A percentile compares a stretch with the other conserved stretches of the same genome.
Conservation (phyloP, 2,888 invertebrate genomes). For the Aricia artaxerxes region DNA sequence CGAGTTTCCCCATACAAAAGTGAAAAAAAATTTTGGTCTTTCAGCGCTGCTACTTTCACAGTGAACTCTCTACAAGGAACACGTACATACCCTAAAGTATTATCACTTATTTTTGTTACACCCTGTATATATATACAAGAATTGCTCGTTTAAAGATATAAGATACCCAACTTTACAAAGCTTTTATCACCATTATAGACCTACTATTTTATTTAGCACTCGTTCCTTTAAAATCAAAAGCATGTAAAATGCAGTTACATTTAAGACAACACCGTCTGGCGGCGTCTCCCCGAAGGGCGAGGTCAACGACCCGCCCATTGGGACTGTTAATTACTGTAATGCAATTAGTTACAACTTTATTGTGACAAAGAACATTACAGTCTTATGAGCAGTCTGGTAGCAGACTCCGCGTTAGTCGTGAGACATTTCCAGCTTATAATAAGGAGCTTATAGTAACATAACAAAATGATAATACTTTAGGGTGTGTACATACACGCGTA, state of each 20-base stretch:
- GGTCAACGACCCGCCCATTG: conserved; percentile 17
- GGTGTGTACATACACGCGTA: too few relatives aligned
- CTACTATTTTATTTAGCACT: not conserved
- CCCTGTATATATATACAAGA: too few relatives aligned
- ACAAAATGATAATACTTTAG: too few relatives aligned
- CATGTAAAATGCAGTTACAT: not conserved
- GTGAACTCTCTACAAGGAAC: too few relatives aligned
- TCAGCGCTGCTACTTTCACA: too few relatives aligned
- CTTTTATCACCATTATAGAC: not conserved
- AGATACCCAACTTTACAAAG: too few relatives aligned
- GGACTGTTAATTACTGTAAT: conserved; percentile 26
- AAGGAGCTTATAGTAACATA: not conserved
- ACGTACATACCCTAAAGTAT: too few relatives aligned
- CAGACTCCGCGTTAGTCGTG: not conserved
- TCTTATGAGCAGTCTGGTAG: not conserved
- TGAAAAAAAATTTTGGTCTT: too few relatives aligned
- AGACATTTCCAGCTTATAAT: not conserved
- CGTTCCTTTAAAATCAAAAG: conserved; percentile 5
- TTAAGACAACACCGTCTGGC: conserved; percentile 23
- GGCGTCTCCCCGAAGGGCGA: not conserved
- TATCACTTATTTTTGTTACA: too few relatives aligned
- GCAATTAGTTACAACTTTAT: conserved; percentile 28
- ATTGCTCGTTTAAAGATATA: too few relatives aligned
- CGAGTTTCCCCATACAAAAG: too few relatives aligned
- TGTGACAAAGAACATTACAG: conserved; percentile 16